These are phyloP conservation scores for Sphaeridia pumilis DNA, from an alignment of 2,888 invertebrate species.

Conservation along the genomic window DNA sequence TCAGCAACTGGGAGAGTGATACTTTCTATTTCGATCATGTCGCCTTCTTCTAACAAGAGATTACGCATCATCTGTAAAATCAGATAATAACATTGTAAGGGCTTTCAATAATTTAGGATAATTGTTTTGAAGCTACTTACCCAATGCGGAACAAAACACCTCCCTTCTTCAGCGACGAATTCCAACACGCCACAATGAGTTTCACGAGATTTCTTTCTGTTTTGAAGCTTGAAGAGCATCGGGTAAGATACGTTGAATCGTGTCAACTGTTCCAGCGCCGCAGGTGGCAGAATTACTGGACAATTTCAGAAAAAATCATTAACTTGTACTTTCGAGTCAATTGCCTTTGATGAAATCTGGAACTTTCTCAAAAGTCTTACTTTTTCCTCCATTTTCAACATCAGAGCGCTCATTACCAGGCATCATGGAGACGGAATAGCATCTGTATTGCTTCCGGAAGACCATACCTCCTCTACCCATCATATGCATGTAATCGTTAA, in stretches of 20 bases:
- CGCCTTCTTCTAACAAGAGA: constrained; percentile 78
- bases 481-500: constrained; percentile 11
- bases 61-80: constrained; percentile 84
- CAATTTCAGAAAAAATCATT: neutral
- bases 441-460: constrained; percentile 11
- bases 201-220: constrained; percentile 59
- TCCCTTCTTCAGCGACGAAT: constrained; percentile 97
- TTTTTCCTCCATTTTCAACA: constrained; percentile 24
- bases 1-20: constrained; percentile 87
- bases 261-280: constrained; percentile 83
- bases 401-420: constrained; percentile 20
- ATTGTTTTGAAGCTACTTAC: constrained; percentile 2
- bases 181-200: constrained; percentile 86
- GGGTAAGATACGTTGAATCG: constrained; percentile 93
- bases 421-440: constrained; percentile 19
- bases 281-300: constrained; percentile 54
- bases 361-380: constrained; percentile 6
- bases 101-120: neutral
- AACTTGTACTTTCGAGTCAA: neutral
- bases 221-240: constrained; percentile 93
- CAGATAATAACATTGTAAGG: neutral
- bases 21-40: constrained; percentile 76
- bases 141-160: constrained; percentile 94
- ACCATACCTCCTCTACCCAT: constrained; percentile 7
- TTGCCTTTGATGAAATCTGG: too few relatives aligned